Percentiles rank a stretch among this genome's conserved stretches.
Conservation (phyloP, 2,888 invertebrate species). For the Xylota segnis region DNA sequence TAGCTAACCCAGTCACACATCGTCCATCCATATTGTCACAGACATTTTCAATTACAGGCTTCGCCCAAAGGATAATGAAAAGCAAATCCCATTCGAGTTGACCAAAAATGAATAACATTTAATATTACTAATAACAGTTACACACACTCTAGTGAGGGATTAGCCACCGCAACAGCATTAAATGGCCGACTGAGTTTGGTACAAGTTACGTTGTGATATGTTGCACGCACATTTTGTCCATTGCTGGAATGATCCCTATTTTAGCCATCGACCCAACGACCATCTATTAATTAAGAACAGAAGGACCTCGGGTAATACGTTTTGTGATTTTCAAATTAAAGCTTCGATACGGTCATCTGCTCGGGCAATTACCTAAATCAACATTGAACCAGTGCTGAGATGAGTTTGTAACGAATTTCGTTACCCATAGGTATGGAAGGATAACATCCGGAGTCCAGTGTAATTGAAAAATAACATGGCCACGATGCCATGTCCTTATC, state of each 20-base stretch:
- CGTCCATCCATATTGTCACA: constrained; percentile 51
- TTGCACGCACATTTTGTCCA: constrained; percentile 39
- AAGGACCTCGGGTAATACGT: constrained; percentile 43
- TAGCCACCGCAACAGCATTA: constrained; percentile 19
- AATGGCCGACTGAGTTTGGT: constrained; percentile 6
- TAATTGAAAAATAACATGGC: constrained; percentile 67
- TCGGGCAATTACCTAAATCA: constrained; percentile 68
- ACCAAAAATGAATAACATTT: constrained; percentile 65
- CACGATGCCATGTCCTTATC: constrained; percentile 40
- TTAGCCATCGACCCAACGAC: constrained; percentile 10
- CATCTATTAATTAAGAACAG: constrained; percentile 38
- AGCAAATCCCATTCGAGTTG: constrained; percentile 51
- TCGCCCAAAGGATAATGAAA: constrained; percentile 54
- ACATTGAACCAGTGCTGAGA: constrained; percentile 54
- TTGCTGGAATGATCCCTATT: constrained; percentile 32
- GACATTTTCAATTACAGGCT: constrained; percentile 69
- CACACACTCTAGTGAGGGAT: constrained; percentile 36
- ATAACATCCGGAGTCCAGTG: constrained; percentile 10
- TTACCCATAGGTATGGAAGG: constrained; percentile 13
- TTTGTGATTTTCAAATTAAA: constrained; percentile 43
- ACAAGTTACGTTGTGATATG: constrained; percentile 4
- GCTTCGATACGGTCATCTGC: constrained; percentile 55
- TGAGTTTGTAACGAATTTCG: not conserved
- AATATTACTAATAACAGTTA: constrained; percentile 61
- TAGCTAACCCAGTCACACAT: constrained; percentile 14